Base-by-base conservation (phyloP, 2,113 vertebrate genomes). In the Laticauda colubrina region DNA sequence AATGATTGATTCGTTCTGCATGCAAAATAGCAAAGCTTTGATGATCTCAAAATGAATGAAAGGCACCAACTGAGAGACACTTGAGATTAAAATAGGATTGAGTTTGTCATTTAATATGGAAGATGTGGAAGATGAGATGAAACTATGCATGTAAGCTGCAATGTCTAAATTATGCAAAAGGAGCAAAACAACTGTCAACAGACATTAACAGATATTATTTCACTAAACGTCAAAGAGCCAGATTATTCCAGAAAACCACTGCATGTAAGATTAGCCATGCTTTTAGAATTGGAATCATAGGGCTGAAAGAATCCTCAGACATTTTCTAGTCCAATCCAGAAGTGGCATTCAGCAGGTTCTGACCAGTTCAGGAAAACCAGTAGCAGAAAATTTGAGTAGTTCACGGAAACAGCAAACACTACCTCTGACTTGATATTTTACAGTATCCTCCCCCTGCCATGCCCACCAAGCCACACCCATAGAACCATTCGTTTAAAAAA, bases 1-100 rank as follows among this genome's bases (percentile, higher is more conserved):
- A 59, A 29, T 93, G 92, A 85, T 92, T 85, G 69, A 90, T 93
- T 93, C 54, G 90, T 93, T 93, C 92, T 93, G 89, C 89, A 90
- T 93, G 88, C 45, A 90, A 90, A 86, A 61, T 54, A 93, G 56
- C 56, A 90, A 48, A 26, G 75, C n/a, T 93, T 61, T 90, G 75
- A 93, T 90, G 56, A 93, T 87, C 88, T 57, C 85, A 34, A 57
- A 90, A 61, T 43, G 92, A 90, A 86, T 93, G 81, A 93, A 90
- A 93, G 9, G 20, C 45, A 39, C 55, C 59, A 9, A 20, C 12
- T 8, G 56, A 64, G 29, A 18, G 34, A 90, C 12, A 18, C 48
- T 61, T 48, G 29, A 85, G 64, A 92, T 92, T 92, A 57, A 92
- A 89, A 57, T 11, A 85, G 53, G 51, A 93, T 20, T 20, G 20